Percentiles rank a stretch among this genome's conserved stretches.
These are phyloP conservation scores for Drosophila diplacantha DNA, from an alignment of 2,888 invertebrate genomes.

Conservation along the genomic window DNA sequence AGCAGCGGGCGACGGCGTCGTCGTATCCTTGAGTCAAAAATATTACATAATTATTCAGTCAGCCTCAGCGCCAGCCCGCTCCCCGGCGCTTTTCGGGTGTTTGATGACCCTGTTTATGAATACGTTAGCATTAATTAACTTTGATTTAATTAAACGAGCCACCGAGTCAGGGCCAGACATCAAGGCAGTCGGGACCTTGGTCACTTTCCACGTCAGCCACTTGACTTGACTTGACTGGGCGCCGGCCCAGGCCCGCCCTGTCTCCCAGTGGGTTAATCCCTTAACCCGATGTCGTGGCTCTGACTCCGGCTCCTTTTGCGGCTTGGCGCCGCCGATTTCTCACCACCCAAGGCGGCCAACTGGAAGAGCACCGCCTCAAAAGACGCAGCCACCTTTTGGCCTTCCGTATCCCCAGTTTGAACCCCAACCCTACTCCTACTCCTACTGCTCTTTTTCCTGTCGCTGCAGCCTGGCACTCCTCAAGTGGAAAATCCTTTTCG, in stretches of 20 bases:
- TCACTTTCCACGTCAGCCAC: constrained; percentile 47
- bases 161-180: constrained; percentile 33
- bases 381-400: constrained; percentile 11
- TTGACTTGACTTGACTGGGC: constrained; percentile 43
- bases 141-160: constrained; percentile 75
- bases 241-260: background rate
- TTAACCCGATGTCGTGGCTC: constrained; percentile 54
- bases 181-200: constrained; percentile 37
- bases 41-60: constrained; percentile 69
- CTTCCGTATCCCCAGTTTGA: background rate
- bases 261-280: constrained; percentile 57
- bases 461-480: constrained; percentile 63
- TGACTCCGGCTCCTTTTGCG: constrained; percentile 61
- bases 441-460: constrained; percentile 28
- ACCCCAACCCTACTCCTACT: background rate
- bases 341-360: constrained; percentile 57
- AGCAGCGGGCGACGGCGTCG: constrained; percentile 32
- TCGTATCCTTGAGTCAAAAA: constrained; percentile 48
- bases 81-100: constrained; percentile 51
- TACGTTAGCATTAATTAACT: constrained; percentile 76
- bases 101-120: constrained; percentile 74
- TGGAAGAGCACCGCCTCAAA: constrained; percentile 53
- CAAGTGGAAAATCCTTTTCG: constrained; percentile 73
- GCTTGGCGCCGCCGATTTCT: constrained; percentile 58
- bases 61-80: constrained; percentile 34